These are phyloP conservation scores for Mystacornis crossleyi DNA, from an alignment of 2,113 vertebrate genomes.

Conservation along the genomic window DNA sequence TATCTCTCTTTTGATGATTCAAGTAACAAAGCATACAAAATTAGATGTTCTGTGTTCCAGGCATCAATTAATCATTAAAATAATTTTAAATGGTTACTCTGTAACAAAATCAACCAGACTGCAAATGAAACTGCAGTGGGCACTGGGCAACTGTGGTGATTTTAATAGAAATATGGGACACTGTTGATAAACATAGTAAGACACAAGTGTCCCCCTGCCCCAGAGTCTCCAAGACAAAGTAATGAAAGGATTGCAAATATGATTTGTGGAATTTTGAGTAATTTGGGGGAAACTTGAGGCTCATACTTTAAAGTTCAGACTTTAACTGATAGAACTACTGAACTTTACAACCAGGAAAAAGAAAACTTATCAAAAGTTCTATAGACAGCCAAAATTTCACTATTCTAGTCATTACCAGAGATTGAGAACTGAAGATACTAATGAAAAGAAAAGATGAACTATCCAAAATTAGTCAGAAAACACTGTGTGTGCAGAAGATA, in stretches of 20 bases:
- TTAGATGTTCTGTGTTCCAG: not conserved
- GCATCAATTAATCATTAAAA: not conserved
- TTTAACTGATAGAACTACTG: not conserved
- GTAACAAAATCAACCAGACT: not conserved
- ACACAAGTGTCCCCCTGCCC: fast-evolving
- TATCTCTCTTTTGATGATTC: not conserved
- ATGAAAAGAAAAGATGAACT: not conserved
- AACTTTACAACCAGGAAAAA: not conserved
- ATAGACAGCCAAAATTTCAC: not conserved
- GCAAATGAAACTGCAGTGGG: not conserved
- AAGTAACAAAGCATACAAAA: not conserved
- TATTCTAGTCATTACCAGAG: not conserved
- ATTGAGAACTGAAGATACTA: not conserved
- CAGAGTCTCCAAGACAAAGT: not conserved
- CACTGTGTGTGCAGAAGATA: not conserved
- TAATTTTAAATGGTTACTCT: not conserved
- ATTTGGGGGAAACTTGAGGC: not conserved
- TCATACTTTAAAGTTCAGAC: not conserved
- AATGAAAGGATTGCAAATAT: not conserved
- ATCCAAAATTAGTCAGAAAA: not conserved
- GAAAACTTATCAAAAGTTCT: not conserved
- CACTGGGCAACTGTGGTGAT: not conserved
- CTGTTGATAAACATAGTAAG: fast-evolving
- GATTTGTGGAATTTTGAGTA: not conserved
- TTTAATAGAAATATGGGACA: not conserved